Evolutionary conservation across 2,113 vertebrate genomes (phyloP).

Genomic region (Heliornis fulica): DNA sequence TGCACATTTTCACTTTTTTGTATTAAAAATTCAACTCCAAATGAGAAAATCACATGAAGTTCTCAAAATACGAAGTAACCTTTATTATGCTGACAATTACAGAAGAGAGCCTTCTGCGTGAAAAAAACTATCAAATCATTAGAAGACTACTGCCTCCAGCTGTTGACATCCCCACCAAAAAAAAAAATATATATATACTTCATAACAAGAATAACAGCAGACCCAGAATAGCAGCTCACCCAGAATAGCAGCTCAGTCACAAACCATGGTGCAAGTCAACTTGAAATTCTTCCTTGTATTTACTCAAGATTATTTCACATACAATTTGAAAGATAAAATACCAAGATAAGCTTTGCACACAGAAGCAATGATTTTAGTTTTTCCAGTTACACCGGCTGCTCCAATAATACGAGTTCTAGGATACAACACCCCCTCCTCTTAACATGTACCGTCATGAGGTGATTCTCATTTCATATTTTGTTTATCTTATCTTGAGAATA

Average conservation of each 20-base stretch:
- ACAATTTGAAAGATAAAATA: neutral
- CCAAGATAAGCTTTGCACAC: conserved; percentile 20
- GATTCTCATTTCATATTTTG: neutral
- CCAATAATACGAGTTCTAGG: conserved; percentile 6
- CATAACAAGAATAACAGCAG: neutral
- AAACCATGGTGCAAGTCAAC: neutral
- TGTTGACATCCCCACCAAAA: neutral
- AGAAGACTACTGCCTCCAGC: neutral
- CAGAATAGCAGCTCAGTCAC: neutral
- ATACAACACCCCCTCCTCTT: neutral
- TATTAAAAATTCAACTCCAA: neutral
- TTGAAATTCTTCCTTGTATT: conserved; percentile 29
- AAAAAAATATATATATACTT: neutral
- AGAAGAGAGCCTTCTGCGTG: neutral
- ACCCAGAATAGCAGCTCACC: neutral
- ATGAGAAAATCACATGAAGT: neutral
- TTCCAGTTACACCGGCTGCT: conserved; percentile 56
- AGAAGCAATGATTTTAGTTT: conserved; percentile 11
- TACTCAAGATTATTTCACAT: conserved; percentile 15
- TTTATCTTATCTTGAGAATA: neutral
- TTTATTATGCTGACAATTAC: neutral
- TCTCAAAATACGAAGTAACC: neutral
- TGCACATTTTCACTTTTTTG: neutral
- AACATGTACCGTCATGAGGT: neutral
- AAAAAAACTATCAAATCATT: neutral